phyloP scores from a whole-genome alignment of 1,140 invertebrate species.

The Cyclina sinensis region DNA sequence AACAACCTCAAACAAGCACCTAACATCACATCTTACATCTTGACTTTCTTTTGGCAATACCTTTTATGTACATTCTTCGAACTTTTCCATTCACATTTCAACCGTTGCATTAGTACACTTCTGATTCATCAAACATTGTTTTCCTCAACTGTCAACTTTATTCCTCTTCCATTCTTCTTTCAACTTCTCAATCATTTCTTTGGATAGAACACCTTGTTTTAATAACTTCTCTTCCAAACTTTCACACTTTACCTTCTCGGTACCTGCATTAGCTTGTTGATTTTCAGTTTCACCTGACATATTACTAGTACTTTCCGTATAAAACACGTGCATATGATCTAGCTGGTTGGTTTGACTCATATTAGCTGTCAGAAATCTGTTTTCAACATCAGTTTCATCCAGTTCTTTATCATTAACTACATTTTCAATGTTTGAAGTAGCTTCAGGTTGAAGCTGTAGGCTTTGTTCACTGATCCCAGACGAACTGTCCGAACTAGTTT shows the following conservation, averaged over 20 bases:
- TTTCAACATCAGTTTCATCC: not conserved
- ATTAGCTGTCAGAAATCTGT: not conserved
- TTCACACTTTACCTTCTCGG: not conserved
- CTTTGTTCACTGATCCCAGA: not conserved
- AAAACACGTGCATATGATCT: not conserved
- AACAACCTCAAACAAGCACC: too few species aligned
- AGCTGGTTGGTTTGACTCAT: not conserved
- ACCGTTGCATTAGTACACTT: too few species aligned
- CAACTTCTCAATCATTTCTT: conserved; percentile 17
- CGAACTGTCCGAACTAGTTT: not conserved
- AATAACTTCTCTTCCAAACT: not conserved
- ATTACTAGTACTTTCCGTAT: not conserved
- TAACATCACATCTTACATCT: too few species aligned
- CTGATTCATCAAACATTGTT: too few species aligned
- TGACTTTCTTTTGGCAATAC: too few species aligned
- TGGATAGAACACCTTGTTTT: conserved; percentile 21
- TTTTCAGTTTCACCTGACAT: not conserved
- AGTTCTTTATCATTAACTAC: not conserved
- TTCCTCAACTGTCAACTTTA: too few species aligned
- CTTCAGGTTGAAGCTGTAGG: not conserved
- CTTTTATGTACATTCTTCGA: too few species aligned
- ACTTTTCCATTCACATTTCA: too few species aligned
- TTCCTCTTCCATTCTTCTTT: conserved; percentile 12
- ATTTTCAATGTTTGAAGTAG: not conserved
- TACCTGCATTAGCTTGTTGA: not conserved